Evolutionary conservation across 2,797 vertebrate species (phyloP).

Genomic region (Peromyscus attwateri): DNA sequence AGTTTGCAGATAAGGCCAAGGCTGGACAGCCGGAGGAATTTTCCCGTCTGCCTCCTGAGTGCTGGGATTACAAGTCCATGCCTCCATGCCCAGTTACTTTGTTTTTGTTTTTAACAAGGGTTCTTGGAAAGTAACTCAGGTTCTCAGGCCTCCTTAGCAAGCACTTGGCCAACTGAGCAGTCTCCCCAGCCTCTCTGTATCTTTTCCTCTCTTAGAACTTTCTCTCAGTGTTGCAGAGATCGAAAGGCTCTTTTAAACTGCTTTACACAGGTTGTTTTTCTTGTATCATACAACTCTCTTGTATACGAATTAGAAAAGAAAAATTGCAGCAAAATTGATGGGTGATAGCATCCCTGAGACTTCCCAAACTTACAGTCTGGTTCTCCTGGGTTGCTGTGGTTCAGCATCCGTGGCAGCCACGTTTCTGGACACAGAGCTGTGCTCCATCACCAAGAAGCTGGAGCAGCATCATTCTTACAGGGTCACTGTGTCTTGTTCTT

Average conservation of each 20-base stretch:
- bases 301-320: neutral
- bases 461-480: neutral
- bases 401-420: neutral
- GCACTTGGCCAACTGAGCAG: neutral
- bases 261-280: neutral
- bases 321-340: neutral
- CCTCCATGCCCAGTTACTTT: neutral
- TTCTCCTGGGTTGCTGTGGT: neutral
- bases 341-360: too few relatives aligned
- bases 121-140: neutral
- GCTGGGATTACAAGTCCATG: neutral
- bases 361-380: neutral
- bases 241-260: neutral
- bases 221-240: neutral
- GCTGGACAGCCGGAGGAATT: neutral
- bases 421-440: neutral
- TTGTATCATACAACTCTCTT: neutral
- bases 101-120: neutral
- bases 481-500: neutral
- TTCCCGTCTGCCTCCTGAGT: neutral
- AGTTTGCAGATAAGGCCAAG: neutral
- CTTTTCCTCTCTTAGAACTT: neutral
- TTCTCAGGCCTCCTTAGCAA: neutral
- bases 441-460: neutral
- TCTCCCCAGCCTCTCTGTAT: too few relatives aligned